phyloP scores from a whole-genome alignment of 2,888 invertebrate species.

The Zygothrica quintamaculata region DNA sequence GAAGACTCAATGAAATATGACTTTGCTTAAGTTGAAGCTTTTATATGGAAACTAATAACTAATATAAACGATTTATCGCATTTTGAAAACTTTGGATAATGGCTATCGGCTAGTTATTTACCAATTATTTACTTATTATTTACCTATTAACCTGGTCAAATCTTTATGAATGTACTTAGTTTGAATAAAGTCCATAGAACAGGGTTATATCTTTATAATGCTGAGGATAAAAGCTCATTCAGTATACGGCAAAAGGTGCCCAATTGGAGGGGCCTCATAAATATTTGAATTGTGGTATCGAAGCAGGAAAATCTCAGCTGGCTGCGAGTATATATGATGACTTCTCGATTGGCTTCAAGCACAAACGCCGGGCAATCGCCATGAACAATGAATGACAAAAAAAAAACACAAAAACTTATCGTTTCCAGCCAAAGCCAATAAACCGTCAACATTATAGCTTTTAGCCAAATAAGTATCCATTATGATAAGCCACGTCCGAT shows the following conservation, averaged over 20 bases:
- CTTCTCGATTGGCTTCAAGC: conserved; percentile 2
- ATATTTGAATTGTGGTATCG: conserved; percentile 1
- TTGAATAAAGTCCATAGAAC: conserved; percentile 1
- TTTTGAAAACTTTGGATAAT: conserved; percentile 20
- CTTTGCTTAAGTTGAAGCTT: conserved; percentile 47
- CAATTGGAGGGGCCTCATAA: conserved; percentile 57
- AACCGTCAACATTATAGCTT: conserved; percentile 15
- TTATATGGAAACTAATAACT: conserved; percentile 62
- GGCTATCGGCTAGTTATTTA: conserved; percentile 13
- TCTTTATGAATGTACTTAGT: conserved; percentile 45
- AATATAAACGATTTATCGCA: conserved; percentile 44
- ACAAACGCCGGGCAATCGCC: conserved; percentile 20
- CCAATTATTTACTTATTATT: background rate
- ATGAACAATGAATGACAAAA: conserved; percentile 4
- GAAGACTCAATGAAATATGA: conserved; percentile 59
- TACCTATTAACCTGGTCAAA: conserved; percentile 31
- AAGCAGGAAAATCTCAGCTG: conserved; percentile 49
- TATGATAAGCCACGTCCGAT: conserved; percentile 57
- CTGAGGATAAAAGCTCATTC: conserved; percentile 56
- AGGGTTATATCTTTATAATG: conserved; percentile 58
- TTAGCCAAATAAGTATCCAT: conserved; percentile 19
- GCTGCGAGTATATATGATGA: conserved; percentile 33
- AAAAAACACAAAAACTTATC: conserved; percentile 54
- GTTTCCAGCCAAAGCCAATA: conserved; percentile 31
- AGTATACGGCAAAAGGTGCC: conserved; percentile 34